Evolutionary conservation across 2,888 invertebrate species (phyloP).

Genomic region (Ferdinandea cuprea): DNA sequence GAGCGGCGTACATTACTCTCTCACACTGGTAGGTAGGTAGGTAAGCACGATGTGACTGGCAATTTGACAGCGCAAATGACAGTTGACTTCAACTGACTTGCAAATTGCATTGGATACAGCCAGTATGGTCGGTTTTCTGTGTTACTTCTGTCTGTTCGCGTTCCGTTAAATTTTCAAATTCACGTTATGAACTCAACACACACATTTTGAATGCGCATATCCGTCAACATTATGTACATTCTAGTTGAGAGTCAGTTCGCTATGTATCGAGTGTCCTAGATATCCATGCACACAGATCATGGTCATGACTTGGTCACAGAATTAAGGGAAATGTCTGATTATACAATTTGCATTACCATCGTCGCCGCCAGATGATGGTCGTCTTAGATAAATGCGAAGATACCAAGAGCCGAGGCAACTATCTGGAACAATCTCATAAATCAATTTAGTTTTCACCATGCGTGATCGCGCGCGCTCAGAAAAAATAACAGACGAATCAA

Average conservation of each 20-base stretch:
- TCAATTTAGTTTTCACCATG: constrained; percentile 57
- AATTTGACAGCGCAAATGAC: constrained; percentile 53
- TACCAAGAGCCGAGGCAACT: background rate
- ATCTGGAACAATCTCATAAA: constrained; percentile 54
- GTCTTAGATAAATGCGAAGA: constrained; percentile 37
- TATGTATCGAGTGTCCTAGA: constrained; percentile 21
- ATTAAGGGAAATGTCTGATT: constrained; percentile 71
- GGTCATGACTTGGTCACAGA: constrained; percentile 68
- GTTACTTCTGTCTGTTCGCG: constrained; percentile 30
- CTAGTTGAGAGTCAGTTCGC: background rate
- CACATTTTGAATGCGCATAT: constrained; percentile 49
- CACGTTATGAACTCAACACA: constrained; percentile 36
- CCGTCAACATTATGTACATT: constrained; percentile 46
- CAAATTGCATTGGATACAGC: constrained; percentile 53
- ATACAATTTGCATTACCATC: constrained; percentile 58
- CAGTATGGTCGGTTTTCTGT: constrained; percentile 30
- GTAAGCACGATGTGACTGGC: constrained; percentile 5
- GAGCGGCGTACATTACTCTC: constrained; percentile 6
- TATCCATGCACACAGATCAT: constrained; percentile 50
- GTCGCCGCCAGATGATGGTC: constrained; percentile 31
- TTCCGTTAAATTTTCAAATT: constrained; percentile 56
- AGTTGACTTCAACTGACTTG: constrained; percentile 50
- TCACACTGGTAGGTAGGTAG: constrained; percentile 12
- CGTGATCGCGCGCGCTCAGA: constrained; percentile 14
- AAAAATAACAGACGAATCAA: background rate